Percentiles rank a stretch among this genome's conserved stretches.
Evolutionary conservation across 2,797 vertebrate genomes (phyloP).

Genomic region (Melanotaenia maccullochi): DNA sequence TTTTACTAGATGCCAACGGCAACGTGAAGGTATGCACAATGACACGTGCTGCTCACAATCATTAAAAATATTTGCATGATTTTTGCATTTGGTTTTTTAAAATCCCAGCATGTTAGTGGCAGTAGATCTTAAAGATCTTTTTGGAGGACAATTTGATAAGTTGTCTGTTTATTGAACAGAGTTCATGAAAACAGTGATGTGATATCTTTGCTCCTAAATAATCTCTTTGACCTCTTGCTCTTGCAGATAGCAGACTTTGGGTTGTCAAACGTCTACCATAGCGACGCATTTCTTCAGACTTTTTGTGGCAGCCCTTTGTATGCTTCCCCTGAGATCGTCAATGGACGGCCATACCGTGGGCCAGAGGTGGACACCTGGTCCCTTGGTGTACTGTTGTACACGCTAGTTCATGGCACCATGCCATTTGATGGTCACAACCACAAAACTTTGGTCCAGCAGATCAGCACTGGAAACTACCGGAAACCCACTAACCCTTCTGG

Average conservation of each 20-base stretch:
- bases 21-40: constrained; percentile 90
- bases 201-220: neutral
- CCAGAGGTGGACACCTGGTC: constrained; percentile 99
- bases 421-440: constrained; percentile 94
- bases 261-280: constrained; percentile 92
- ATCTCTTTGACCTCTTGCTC: constrained; percentile 4
- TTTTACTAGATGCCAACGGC: constrained; percentile 90
- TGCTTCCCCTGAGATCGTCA: constrained; percentile 96
- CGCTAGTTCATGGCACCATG: constrained; percentile 95
- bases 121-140: neutral
- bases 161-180: too few relatives aligned
- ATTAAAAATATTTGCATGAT: neutral
- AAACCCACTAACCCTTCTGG: constrained; percentile 91
- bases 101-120: neutral
- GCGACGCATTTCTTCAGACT: constrained; percentile 91
- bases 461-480: constrained; percentile 91
- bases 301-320: constrained; percentile 97
- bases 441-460: constrained; percentile 92
- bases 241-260: constrained; percentile 96
- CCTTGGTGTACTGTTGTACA: constrained; percentile 93
- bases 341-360: constrained; percentile 92
- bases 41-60: neutral
- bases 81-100: neutral
- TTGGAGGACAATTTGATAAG: neutral
- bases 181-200: neutral